phyloP scores from a whole-genome alignment of 2,797 vertebrate species.

The Pipistrellus pipistrellus region DNA sequence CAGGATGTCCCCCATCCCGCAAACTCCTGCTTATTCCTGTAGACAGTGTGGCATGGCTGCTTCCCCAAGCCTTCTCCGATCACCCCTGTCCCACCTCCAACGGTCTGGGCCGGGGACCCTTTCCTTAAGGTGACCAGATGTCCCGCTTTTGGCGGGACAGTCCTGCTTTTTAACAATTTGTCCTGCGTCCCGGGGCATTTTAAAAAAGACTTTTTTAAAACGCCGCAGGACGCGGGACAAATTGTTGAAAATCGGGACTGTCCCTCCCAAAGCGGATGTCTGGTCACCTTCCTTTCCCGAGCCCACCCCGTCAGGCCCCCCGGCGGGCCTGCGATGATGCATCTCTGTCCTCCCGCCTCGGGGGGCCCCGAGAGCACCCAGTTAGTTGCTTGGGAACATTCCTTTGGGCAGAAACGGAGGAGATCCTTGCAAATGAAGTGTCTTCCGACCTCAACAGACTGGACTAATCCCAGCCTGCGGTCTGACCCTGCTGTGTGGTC shows the following conservation, averaged over 20 bases:
- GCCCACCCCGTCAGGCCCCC: neutral
- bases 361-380: neutral
- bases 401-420: neutral
- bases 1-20: neutral
- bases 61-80: neutral
- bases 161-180: no score
- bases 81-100: neutral
- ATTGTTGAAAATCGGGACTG: no score
- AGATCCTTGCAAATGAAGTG: neutral
- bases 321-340: rapidly evolving
- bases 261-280: no score
- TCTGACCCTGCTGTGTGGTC: slow-evolving; percentile 36
- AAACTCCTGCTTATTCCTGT: neutral
- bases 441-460: neutral
- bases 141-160: no score
- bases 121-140: neutral
- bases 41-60: neutral
- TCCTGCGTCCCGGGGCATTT: no score
- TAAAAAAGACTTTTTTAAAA: no score
- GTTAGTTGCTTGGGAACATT: neutral
- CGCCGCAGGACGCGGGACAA: no score
- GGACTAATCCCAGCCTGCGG: neutral
- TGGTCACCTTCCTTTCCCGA: neutral
- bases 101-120: neutral
- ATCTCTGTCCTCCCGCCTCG: neutral